Base-by-base conservation (phyloP, 2,113 vertebrate genomes). In the Phrynosoma blainvillii region DNA sequence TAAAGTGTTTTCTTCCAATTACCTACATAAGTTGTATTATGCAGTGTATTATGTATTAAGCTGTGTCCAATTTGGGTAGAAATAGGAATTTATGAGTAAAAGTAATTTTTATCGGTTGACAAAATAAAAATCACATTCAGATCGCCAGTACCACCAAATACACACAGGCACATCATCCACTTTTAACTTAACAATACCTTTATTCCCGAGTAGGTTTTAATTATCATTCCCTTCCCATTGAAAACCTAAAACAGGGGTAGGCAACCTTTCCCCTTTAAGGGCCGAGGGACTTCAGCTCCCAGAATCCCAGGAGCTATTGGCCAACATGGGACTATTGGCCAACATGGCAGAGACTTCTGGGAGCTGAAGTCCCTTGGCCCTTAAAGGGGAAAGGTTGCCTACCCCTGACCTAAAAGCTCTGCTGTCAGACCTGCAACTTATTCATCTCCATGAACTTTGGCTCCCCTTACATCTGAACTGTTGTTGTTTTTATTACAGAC, bases 61-160 rank as follows among this genome's bases (percentile, higher is more conserved):
- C 30, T 25, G 88, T 77, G 27, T 47, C 5, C 73, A 27, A 52
- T 82, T 79, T 79, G 66, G 88, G 27, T 42, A 7, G 13, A 91
- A 94, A 66, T 76, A 81, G 84, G 89, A 93, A 65, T 9, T 89
- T n/a, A 4, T 56, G 14, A 68, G 73, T 65, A 85, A 85, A 81
- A 42, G n/a, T 62, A 82, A 74, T 62, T 71, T 32, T 86, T 65
- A 86, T 71, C 56, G 84, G n/a, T 83, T 90, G 83, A 80, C 90
- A 81, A 23, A 59, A 36, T 32, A 91, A 70, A 90, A 81, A 78
- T 0, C 0, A 47, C 91, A 27, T 47, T 88, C 71, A 10, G 82
- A 86, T 84, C 32, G 73, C 76, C 56, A 9, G 23, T 73, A 40
- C 16, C 56, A 59, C 18, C 4, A 59, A 4, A 18, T 54, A 79